Evolutionary conservation across 2,113 vertebrate species (phyloP), one percentile per base, ranked within the genome.

Genomic region (Pseudopodoces humilis): DNA sequence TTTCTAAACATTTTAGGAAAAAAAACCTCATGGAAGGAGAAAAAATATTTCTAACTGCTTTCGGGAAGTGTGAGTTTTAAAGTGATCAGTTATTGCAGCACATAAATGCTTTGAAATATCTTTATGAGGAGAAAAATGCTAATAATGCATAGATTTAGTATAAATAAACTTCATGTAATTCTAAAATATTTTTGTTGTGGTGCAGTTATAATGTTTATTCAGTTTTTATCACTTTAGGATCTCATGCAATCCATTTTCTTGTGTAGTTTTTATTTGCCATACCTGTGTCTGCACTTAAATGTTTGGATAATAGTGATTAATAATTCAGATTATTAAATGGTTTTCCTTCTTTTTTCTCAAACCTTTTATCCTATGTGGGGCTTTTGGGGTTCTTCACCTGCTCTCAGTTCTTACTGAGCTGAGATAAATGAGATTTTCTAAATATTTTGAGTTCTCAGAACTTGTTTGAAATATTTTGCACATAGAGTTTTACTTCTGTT

Each of bases 221-320:
- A 8, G 6, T 53, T 60, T 55, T n/a, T 56, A 10, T 13, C 1
- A 14, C 63, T 65, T 65, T 33, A 69, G 59, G 47, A 3, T 77
- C 11, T 44, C n/a, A 31, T 37, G 6, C 22, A 79, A 0, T 59
- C 24, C 10, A 7, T 86, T 88, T 78, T 35, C 37, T 89, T 53
- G 22, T 44, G 22, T 35, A 25, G 18, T 41, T 84, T 23, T 79
- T 60, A 43, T 74, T 74, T 81, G 47, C 47, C 59, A 2, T 16
- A 16, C 25, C 23, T 67, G 2, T 74, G 53, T 58, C 28, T 64
- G 6, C 23, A 18, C 2, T 33, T 28, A 1, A 0, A 4, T 22
- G 2, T 68, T 74, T 84, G 70, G 37, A 21, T 30, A n/a, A 11
- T 37, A 9, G 4, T 21, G 37, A 37, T 65, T 23, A 55, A n/a